These are phyloP conservation scores for Halictus rubicundus DNA, from an alignment of 1,140 invertebrate genomes.

Conservation along the genomic window DNA sequence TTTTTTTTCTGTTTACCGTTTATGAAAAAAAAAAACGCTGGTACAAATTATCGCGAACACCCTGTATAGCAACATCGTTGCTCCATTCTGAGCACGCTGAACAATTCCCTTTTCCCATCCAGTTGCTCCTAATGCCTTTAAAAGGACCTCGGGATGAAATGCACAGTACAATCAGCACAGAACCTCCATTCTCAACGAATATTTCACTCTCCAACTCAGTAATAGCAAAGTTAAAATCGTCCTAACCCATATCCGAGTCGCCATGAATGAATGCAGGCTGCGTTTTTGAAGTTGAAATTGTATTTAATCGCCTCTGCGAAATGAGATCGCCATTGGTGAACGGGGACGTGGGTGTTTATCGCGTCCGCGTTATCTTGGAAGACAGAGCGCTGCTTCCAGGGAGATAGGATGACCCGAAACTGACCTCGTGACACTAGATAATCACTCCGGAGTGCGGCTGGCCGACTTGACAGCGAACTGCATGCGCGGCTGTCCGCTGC, in stretches of 20 bases:
- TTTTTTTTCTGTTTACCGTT: too few species aligned
- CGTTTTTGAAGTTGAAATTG: background rate
- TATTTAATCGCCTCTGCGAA: background rate
- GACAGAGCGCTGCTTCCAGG: background rate
- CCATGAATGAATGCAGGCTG: background rate
- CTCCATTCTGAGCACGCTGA: too few species aligned
- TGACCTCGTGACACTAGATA: conserved; percentile 53
- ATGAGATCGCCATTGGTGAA: background rate
- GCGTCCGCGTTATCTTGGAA: conserved; percentile 35
- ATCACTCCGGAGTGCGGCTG: background rate
- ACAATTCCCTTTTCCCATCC: too few species aligned
- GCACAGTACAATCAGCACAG: too few species aligned
- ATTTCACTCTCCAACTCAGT: background rate
- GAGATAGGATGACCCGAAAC: conserved; percentile 50
- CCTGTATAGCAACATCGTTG: too few species aligned
- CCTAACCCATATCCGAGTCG: background rate
- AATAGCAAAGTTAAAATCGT: background rate
- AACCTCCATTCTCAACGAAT: too few species aligned
- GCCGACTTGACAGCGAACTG: background rate
- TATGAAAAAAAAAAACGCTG: too few species aligned
- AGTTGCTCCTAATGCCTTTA: too few species aligned
- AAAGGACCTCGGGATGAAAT: too few species aligned
- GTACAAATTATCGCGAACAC: too few species aligned
- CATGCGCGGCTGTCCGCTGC: background rate
- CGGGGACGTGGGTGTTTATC: conserved; percentile 30